Percentiles rank a stretch among this genome's conserved stretches.
These are phyloP conservation scores for Mormoops blainvillei DNA, from an alignment of 2,113 vertebrate genomes.

Conservation along the genomic window DNA sequence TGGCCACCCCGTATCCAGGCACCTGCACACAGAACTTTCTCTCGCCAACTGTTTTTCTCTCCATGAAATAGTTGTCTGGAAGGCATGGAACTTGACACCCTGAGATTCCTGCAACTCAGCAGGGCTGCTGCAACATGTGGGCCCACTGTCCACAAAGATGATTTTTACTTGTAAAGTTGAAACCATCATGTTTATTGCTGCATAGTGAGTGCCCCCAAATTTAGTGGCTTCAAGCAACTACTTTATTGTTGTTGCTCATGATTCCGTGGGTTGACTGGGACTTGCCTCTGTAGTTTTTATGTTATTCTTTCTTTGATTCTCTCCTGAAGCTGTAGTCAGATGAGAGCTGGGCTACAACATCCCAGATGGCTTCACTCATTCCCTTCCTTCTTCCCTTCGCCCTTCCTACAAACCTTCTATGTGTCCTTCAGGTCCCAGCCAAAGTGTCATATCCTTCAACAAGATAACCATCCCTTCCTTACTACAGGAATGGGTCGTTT, in stretches of 20 bases:
- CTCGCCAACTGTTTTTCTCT: not conserved
- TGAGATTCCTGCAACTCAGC: not conserved
- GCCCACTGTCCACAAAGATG: not conserved
- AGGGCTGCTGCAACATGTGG: fast-evolving
- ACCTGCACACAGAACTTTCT: not conserved
- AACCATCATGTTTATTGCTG: not conserved
- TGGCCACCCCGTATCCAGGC: fast-evolving
- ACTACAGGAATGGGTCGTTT: not conserved
- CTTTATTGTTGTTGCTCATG: not conserved
- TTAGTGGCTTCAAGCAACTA: not conserved
- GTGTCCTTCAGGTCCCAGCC: not conserved
- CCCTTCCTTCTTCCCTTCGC: not conserved
- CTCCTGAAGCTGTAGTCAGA: not conserved
- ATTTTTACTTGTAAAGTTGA: not conserved
- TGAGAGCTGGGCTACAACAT: not conserved
- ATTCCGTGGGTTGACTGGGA: not conserved
- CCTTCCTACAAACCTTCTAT: not conserved
- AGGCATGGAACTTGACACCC: not conserved
- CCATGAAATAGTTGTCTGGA: not conserved
- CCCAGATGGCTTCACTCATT: not conserved
- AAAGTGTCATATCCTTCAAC: not conserved
- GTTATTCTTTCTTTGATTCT: not conserved
- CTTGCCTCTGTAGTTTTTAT: not conserved
- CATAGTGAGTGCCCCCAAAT: not conserved
- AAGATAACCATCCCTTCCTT: not conserved